Evolutionary conservation across 2,888 invertebrate species (phyloP).

Genomic region (Hydrotaea cyrtoneurina): DNA sequence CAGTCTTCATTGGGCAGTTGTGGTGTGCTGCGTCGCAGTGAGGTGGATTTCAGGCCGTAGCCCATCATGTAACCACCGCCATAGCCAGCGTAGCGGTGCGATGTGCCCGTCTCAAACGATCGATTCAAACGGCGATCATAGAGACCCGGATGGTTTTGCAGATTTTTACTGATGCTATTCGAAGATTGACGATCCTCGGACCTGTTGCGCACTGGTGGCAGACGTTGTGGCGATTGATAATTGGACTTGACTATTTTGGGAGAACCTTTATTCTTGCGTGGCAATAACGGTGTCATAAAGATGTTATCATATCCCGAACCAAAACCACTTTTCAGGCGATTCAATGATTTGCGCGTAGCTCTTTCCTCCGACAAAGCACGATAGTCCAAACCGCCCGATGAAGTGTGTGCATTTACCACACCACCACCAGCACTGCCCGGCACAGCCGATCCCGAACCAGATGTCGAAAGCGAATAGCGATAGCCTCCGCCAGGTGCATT

Average conservation of each 20-base stretch:
- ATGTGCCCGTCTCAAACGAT: constrained; percentile 79
- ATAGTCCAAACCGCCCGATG: constrained; percentile 71
- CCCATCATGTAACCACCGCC: constrained; percentile 75
- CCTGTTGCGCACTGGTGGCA: constrained; percentile 69
- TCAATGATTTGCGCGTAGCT: constrained; percentile 78
- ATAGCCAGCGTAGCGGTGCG: constrained; percentile 76
- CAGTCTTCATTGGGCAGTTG: constrained; percentile 75
- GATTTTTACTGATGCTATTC: constrained; percentile 56
- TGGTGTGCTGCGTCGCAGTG: constrained; percentile 79
- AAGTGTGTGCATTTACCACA: neutral
- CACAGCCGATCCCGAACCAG: constrained; percentile 21
- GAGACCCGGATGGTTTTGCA: constrained; percentile 74
- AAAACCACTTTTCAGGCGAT: constrained; percentile 79
- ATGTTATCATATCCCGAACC: constrained; percentile 80
- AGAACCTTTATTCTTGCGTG: constrained; percentile 78
- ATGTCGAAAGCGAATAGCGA: constrained; percentile 69
- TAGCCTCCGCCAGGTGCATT: constrained; percentile 72
- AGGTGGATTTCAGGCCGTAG: constrained; percentile 74
- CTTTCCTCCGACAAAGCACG: constrained; percentile 78
- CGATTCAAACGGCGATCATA: constrained; percentile 80
- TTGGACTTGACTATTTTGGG: constrained; percentile 71
- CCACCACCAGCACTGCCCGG: constrained; percentile 32
- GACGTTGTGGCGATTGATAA: constrained; percentile 63
- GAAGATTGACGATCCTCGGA: constrained; percentile 70
- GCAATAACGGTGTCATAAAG: constrained; percentile 79